Conservation (phyloP, 1,140 invertebrate species). For the Musca vetustissima region DNA sequence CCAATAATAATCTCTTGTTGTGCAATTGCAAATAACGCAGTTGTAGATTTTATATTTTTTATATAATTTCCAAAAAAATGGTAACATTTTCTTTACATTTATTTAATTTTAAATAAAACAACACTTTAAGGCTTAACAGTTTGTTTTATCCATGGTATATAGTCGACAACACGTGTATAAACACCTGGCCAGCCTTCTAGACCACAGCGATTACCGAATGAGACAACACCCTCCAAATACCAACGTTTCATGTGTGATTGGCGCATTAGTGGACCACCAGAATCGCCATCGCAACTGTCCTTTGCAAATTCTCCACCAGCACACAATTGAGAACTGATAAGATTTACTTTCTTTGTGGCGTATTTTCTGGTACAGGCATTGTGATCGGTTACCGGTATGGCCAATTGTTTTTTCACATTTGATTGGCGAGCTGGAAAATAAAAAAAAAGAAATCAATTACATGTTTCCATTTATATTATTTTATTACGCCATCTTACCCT, state of each 20-base stretch:
- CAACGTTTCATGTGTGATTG: constrained; percentile 42
- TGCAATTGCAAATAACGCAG: too few relatives aligned
- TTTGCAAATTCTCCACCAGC: constrained; percentile 65
- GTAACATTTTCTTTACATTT: background rate
- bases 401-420: constrained; percentile 62
- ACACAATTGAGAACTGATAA: constrained; percentile 60
- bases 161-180: constrained; percentile 73
- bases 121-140: constrained; percentile 54
- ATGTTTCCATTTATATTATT: background rate
- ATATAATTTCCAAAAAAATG: background rate
- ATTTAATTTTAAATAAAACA: background rate
- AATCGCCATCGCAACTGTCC: constrained; percentile 75
- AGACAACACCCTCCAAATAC: constrained; percentile 68
- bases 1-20: too few relatives aligned
- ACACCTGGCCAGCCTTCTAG: constrained; percentile 71
- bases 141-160: constrained; percentile 70
- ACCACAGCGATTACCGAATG: constrained; percentile 76
- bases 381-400: constrained; percentile 58
- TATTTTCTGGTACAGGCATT: constrained; percentile 58
- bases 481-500: constrained; percentile 35
- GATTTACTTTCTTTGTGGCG: constrained; percentile 35
- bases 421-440: constrained; percentile 47
- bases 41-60: too few relatives aligned
- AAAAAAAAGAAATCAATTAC: background rate
- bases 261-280: constrained; percentile 77